phyloP scores from a whole-genome alignment of 1,140 invertebrate species.

The Eubasilissa regina region DNA sequence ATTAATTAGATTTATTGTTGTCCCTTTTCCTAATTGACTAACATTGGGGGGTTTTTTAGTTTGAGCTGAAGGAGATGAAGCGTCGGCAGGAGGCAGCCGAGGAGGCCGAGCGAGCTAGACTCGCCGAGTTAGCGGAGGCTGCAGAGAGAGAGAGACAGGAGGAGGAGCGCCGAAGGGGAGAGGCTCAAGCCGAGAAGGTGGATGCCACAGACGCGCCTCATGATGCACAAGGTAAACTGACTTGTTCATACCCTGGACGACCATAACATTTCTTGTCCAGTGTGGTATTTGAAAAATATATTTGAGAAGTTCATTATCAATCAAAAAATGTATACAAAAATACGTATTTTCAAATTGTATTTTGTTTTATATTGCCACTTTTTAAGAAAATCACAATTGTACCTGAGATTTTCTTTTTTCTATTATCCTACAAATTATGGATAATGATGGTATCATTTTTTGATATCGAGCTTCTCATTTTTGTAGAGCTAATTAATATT shows the following conservation, averaged over 20 bases:
- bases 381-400: no score
- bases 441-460: no score
- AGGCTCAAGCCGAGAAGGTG: conserved; percentile 62
- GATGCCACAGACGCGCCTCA: conserved; percentile 56
- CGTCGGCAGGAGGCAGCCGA: conserved; percentile 89
- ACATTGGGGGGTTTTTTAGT: conserved; percentile 76
- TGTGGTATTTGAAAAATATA: not conserved
- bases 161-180: conserved; percentile 45
- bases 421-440: no score
- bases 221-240: conserved; percentile 55
- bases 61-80: conserved; percentile 97
- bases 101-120: conserved; percentile 79
- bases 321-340: no score
- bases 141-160: conserved; percentile 71
- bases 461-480: no score
- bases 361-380: no score
- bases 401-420: no score
- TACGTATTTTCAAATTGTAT: no score
- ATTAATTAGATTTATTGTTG: no score
- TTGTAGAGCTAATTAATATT: no score
- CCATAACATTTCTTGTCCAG: no score
- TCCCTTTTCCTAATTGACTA: not conserved
- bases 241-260: not conserved
- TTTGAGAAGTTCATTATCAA: not conserved
- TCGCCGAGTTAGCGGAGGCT: conserved; percentile 73